Percentiles rank a stretch among this genome's conserved stretches.
These are phyloP conservation scores for Cantharis nigra DNA, from an alignment of 2,888 invertebrate species.

Conservation along the genomic window DNA sequence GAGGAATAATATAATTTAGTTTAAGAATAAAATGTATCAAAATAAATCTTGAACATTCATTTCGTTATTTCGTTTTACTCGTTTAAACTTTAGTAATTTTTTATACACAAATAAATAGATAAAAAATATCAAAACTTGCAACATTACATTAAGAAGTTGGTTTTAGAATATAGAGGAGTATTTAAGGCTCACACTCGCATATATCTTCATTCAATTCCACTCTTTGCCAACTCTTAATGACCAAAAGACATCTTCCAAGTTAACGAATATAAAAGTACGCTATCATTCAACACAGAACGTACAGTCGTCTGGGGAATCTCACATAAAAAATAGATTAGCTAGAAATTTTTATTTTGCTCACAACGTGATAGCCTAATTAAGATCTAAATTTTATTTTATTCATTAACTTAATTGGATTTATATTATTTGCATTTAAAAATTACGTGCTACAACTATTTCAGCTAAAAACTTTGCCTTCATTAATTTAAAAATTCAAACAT, in stretches of 20 bases:
- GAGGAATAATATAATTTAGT: background rate
- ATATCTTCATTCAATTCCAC: slow-evolving; percentile 39
- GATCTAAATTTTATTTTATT: slow-evolving; percentile 34
- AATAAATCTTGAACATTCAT: background rate
- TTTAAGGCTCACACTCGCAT: slow-evolving; percentile 39
- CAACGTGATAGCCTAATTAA: slow-evolving; percentile 37
- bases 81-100: background rate
- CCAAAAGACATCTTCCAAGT: slow-evolving; percentile 39
- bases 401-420: slow-evolving; percentile 27
- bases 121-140: slow-evolving; percentile 4
- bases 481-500: background rate
- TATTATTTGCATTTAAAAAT: slow-evolving; percentile 23
- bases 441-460: slow-evolving; percentile 2
- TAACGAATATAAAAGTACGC: slow-evolving; percentile 48
- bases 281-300: slow-evolving; percentile 44
- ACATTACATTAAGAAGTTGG: slow-evolving; percentile 6
- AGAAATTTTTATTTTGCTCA: slow-evolving; percentile 40
- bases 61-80: background rate
- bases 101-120: background rate
- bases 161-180: slow-evolving; percentile 31
- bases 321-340: slow-evolving; percentile 46
- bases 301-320: slow-evolving; percentile 42
- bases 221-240: slow-evolving; percentile 44
- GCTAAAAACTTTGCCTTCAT: background rate
- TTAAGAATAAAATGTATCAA: background rate